Base-by-base conservation (phyloP, 2,113 vertebrate genomes). In the Origma solitaria region DNA sequence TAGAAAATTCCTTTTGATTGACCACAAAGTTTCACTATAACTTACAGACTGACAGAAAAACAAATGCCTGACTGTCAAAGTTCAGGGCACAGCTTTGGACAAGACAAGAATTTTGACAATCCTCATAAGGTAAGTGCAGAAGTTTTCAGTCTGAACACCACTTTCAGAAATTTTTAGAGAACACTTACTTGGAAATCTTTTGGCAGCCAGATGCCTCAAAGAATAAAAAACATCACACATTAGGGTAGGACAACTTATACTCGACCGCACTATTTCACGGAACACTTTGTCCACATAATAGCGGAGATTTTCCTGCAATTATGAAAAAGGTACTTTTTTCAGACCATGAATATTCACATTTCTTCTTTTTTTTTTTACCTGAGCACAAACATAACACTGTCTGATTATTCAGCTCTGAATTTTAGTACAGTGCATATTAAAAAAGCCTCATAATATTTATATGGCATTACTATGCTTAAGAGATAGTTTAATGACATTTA, bases 141-240 rank as follows among this genome's bases (percentile, higher is more conserved):
- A 35, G 11, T 49, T 47, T 76, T 76, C 15, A 69, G n/a, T 51
- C 28, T 16, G 11, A 88, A 56, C 9, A 69, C 1, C 18, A 56
- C 22, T 57, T 95, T 20, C 20, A 45, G 19, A 90, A 60, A 31
- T 13, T 90, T 69, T 66, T 65, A 80, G 44, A 92, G 38, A 79
- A 83, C 38, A 97, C 98, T 98, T 98, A 99, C 99, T 99, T 96
- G 99, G 98, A 96, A 99, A 99, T 79, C 98, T 98, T 81, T 98
- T 98, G 77, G 98, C 98, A 94, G 99, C 99, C 97, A 99, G 97
- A 75, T 99, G 98, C 88, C 99, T 98, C 86, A 99, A 97, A 64
- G 99, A 99, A 95, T 98, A 99, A 96, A 99, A 99, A 86, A 99
- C 97, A 50, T 99, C 99, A 96, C 99, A 99, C 99, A 99, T 99